phyloP scores from a whole-genome alignment of 2,888 invertebrate genomes.

The Folsomia candida region DNA sequence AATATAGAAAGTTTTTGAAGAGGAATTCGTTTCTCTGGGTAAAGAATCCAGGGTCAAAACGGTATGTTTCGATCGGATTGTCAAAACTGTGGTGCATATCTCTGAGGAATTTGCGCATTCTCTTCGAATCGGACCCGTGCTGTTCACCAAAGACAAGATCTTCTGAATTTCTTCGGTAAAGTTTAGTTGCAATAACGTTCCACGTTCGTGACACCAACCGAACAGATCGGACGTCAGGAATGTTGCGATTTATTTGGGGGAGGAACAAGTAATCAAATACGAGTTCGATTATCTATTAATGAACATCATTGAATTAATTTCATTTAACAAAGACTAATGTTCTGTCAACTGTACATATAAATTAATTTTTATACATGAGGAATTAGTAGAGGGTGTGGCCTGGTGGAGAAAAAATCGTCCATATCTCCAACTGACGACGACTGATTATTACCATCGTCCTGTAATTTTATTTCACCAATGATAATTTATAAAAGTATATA shows the following conservation, averaged over 20 bases:
- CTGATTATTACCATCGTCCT: too few relatives aligned
- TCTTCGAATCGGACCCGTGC: background rate
- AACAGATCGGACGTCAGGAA: background rate
- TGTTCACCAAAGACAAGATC: constrained; percentile 11
- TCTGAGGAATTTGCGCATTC: constrained; percentile 19
- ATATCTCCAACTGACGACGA: too few relatives aligned
- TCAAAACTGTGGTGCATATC: constrained; percentile 6
- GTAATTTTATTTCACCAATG: too few relatives aligned
- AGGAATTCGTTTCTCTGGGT: constrained; percentile 18
- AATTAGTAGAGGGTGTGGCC: background rate
- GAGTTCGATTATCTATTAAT: background rate
- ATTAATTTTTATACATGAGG: background rate
- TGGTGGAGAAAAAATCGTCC: background rate
- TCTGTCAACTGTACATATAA: too few relatives aligned
- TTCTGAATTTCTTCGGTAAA: constrained; percentile 13
- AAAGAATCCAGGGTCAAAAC: constrained; percentile 17
- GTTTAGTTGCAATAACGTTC: constrained; percentile 17
- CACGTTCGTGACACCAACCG: constrained; percentile 22
- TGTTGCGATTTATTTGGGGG: background rate
- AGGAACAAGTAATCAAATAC: background rate
- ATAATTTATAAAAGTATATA: too few relatives aligned
- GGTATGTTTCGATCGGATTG: constrained; percentile 21
- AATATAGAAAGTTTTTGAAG: constrained; percentile 23
- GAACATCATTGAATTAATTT: background rate
- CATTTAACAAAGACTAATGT: too few relatives aligned